A percentile compares a stretch with the other conserved stretches of the same genome.
Evolutionary conservation across 2,888 invertebrate species (phyloP).

Genomic region (Cephus runcator): DNA sequence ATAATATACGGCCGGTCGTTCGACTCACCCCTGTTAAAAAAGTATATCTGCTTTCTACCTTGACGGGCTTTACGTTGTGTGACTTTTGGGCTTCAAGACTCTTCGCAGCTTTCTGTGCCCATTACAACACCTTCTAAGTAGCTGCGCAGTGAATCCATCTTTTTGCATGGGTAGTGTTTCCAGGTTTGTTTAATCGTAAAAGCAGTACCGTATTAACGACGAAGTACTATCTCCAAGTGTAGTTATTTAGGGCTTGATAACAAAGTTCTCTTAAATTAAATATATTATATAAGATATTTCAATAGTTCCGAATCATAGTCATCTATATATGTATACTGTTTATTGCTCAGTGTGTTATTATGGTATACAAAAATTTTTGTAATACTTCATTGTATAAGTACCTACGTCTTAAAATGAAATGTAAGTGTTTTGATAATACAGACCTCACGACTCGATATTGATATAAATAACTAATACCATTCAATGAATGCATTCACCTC

Average conservation of each 20-base stretch:
- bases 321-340: conserved; percentile 16
- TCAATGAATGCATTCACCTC: background rate
- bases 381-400: background rate
- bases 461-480: background rate
- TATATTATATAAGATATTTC: background rate
- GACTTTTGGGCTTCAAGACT: background rate
- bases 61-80: background rate
- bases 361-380: conserved; percentile 40
- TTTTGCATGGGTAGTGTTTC: background rate
- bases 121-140: background rate
- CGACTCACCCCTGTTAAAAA: conserved; percentile 17
- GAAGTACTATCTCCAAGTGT: background rate
- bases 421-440: background rate
- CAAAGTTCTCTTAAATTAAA: background rate
- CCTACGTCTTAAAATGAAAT: background rate
- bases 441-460: background rate
- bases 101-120: background rate
- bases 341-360: conserved; percentile 34
- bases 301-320: background rate
- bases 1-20: conserved; percentile 37
- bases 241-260: background rate
- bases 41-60: conserved; percentile 27
- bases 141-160: background rate
- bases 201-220: background rate
- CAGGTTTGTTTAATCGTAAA: background rate